Evolutionary conservation across 1,140 invertebrate genomes (phyloP), one percentile per base, ranked within the genome.

Genomic region (Bombyx mandarina): DNA sequence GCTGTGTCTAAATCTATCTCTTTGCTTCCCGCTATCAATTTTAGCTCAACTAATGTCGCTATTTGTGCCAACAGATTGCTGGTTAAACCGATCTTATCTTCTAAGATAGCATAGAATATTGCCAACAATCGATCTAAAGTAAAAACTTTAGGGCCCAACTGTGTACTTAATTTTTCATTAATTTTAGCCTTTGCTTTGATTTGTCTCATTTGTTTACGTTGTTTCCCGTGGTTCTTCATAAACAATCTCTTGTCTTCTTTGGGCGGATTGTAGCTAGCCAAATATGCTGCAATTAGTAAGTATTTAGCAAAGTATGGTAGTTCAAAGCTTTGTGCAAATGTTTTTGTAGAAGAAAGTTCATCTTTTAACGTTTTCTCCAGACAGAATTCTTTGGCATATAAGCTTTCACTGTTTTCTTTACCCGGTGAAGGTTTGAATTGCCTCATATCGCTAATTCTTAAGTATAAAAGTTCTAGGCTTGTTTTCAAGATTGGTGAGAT

Each of bases 21-120:
- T 7, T 91, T 92, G 7, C 90, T 86, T 0, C 89, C 86, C 1
- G 90, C 89, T 43, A 95, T 81, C 9, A 95, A 81, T 65, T 93
- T 93, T 8, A 95, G 82, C 68, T 93, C 90, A 7, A 94, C 93
- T 63, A 95, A 86, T 8, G 92, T 94, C 6, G 93, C 91, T 66
- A 96, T 92, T 84, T 96, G 95, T 1, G 92, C 90, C 7, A 95
- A 88, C 12, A 98, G 87, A 81, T 94, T 93, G 61, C 95, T 95
- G 61, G 96, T 96, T 10, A 97, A 90, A 42, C 94, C 92, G 43
- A 96, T 93, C 75, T 93, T 93, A 52, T 95, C 94, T 52, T 96
- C 93, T 10, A 96, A 84, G 67, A 98, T 97, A 1, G 94, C 92
- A 88, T 96, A 97, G 86, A 98, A 98, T 67, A 98, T 98, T 3